phyloP scores from a whole-genome alignment of 2,797 vertebrate species.

The Melanotaenia pygmaea region DNA sequence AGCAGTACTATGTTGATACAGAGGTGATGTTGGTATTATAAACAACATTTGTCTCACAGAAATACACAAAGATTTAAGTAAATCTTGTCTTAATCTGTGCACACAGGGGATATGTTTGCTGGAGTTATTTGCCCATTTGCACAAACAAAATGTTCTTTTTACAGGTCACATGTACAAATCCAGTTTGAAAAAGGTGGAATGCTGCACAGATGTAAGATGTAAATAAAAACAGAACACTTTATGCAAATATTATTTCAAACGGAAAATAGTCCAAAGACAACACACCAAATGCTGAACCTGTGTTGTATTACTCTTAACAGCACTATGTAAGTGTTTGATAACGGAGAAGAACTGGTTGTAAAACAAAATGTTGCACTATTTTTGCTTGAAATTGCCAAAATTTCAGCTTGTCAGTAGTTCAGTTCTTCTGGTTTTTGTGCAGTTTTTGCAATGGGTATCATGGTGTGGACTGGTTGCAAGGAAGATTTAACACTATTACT shows the following conservation, averaged over 20 bases:
- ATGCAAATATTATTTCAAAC: not conserved
- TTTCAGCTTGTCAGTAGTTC: not conserved
- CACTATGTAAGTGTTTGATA: not conserved
- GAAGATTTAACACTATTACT: no score
- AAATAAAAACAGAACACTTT: not conserved
- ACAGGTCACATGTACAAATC: constrained; percentile 1
- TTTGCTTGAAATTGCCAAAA: not conserved
- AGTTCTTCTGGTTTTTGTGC: not conserved
- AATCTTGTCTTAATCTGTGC: constrained; percentile 27
- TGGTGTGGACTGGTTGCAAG: no score
- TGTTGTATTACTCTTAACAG: not conserved
- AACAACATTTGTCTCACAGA: constrained; percentile 22
- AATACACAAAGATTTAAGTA: constrained; percentile 21
- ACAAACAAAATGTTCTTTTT: constrained; percentile 15
- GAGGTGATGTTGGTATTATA: constrained; percentile 1
- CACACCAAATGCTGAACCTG: not conserved
- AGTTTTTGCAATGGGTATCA: no score
- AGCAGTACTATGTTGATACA: constrained; percentile 37
- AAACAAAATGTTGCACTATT: not conserved
- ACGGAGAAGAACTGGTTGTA: not conserved
- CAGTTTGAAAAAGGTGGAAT: not conserved
- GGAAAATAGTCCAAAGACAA: not conserved
- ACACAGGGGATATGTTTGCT: not conserved
- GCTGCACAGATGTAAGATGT: no score
- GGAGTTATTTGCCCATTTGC: not conserved